phyloP scores from a whole-genome alignment of 2,797 vertebrate genomes.

The Pagetopsis macropterus region DNA sequence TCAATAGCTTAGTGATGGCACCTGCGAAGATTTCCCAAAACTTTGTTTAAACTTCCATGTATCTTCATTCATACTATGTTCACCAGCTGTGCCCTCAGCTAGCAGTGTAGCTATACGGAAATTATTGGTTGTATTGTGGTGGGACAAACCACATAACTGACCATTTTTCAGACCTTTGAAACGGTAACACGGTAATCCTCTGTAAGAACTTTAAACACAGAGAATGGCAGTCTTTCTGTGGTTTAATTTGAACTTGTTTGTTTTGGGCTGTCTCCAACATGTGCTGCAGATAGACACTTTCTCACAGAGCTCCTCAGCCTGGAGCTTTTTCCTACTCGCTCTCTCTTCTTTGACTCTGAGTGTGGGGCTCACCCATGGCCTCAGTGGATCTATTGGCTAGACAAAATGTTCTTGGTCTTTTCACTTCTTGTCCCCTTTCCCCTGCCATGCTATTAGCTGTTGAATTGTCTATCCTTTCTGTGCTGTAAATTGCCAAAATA shows the following conservation, averaged over 20 bases:
- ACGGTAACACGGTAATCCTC: slow-evolving; percentile 71
- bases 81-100: slow-evolving; percentile 31
- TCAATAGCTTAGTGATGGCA: background rate
- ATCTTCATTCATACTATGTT: slow-evolving; percentile 21
- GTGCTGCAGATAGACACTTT: slow-evolving; percentile 78
- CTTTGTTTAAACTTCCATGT: slow-evolving; percentile 6
- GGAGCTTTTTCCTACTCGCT: slow-evolving; percentile 49
- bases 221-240: slow-evolving; percentile 72
- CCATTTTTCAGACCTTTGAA: slow-evolving; percentile 72
- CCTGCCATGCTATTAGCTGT: slow-evolving; percentile 15
- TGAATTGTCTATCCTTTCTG: background rate
- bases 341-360: slow-evolving; percentile 40
- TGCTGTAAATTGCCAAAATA: slow-evolving; percentile 30
- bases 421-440: slow-evolving; percentile 40
- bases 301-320: slow-evolving; percentile 70
- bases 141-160: slow-evolving; percentile 64
- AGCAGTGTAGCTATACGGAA: slow-evolving; percentile 38
- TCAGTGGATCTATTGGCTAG: slow-evolving; percentile 29
- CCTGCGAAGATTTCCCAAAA: slow-evolving; percentile 8
- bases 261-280: slow-evolving; percentile 79
- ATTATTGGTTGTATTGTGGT: slow-evolving; percentile 62
- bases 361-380: slow-evolving; percentile 37
- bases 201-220: slow-evolving; percentile 72
- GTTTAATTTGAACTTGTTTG: slow-evolving; percentile 86
- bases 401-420: slow-evolving; percentile 45